A percentile compares a stretch with the other conserved stretches of the same genome.
phyloP scores from a whole-genome alignment of 2,113 vertebrate species.

The Piprites chloris region DNA sequence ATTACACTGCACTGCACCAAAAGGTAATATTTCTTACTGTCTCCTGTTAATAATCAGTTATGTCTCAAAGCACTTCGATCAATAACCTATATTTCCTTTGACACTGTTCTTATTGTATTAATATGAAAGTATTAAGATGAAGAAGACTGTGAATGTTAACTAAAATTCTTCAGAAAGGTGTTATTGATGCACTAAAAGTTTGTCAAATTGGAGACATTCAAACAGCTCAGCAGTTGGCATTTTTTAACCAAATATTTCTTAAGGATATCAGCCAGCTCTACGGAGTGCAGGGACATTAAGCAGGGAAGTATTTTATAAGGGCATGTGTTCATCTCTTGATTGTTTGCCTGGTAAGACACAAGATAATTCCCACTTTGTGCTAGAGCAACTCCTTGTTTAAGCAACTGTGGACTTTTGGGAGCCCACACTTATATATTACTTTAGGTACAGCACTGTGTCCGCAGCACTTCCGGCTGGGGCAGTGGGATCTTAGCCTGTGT shows the following conservation, averaged over 20 bases:
- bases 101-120: not conserved
- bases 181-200: conserved; percentile 9
- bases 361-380: not conserved
- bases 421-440: not conserved
- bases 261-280: not conserved
- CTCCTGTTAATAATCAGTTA: conserved; percentile 42
- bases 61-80: conserved; percentile 40
- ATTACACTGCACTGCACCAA: conserved; percentile 27
- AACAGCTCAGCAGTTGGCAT: not conserved
- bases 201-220: not conserved
- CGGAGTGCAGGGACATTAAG: not conserved
- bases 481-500: not conserved
- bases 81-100: not conserved
- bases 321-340: not conserved
- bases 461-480: not conserved
- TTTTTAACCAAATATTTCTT: not conserved
- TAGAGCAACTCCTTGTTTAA: not conserved
- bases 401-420: not conserved
- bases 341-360: not conserved
- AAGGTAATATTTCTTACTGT: conserved; percentile 38
- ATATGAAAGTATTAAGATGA: not conserved
- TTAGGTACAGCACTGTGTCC: not conserved
- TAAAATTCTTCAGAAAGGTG: not conserved
- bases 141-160: not conserved
- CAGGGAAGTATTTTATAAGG: not conserved